Evolutionary conservation across 2,888 invertebrate species (phyloP).

Genomic region (Hypena proboscidalis): DNA sequence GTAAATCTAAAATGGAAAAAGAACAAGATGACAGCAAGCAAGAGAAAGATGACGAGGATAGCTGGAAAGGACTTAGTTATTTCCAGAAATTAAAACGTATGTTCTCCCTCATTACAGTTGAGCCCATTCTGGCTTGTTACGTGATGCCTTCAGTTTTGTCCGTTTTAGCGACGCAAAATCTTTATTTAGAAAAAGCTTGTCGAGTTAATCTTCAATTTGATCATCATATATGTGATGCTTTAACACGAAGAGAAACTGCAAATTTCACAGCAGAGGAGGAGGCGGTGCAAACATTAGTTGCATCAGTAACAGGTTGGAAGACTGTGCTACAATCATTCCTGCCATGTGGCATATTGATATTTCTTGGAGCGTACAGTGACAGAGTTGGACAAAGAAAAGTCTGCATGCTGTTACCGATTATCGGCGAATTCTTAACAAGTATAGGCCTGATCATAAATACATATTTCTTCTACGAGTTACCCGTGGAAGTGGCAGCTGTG

Average conservation of each 20-base stretch:
- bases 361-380: constrained; percentile 92
- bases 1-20: constrained; percentile 58
- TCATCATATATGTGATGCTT: constrained; percentile 90
- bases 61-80: constrained; percentile 81
- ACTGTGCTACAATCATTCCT: constrained; percentile 93
- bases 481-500: constrained; percentile 92
- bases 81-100: constrained; percentile 85
- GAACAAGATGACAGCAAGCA: constrained; percentile 45
- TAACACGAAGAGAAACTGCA: constrained; percentile 90
- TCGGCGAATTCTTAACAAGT: constrained; percentile 92
- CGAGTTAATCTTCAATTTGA: constrained; percentile 91
- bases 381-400: constrained; percentile 89
- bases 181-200: constrained; percentile 94
- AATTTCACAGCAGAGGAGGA: constrained; percentile 85
- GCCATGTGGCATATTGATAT: constrained; percentile 91
- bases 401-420: constrained; percentile 93
- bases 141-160: constrained; percentile 88
- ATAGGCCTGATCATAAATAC: constrained; percentile 92
- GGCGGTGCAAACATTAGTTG: constrained; percentile 90
- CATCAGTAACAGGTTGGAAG: constrained; percentile 94
- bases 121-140: constrained; percentile 90
- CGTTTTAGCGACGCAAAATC: constrained; percentile 92
- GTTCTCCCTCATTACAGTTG: constrained; percentile 89
- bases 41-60: constrained; percentile 53
- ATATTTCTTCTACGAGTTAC: constrained; percentile 91